These are phyloP conservation scores for Phrixothrix hirtus DNA, from an alignment of 2,888 invertebrate species.

Conservation along the genomic window DNA sequence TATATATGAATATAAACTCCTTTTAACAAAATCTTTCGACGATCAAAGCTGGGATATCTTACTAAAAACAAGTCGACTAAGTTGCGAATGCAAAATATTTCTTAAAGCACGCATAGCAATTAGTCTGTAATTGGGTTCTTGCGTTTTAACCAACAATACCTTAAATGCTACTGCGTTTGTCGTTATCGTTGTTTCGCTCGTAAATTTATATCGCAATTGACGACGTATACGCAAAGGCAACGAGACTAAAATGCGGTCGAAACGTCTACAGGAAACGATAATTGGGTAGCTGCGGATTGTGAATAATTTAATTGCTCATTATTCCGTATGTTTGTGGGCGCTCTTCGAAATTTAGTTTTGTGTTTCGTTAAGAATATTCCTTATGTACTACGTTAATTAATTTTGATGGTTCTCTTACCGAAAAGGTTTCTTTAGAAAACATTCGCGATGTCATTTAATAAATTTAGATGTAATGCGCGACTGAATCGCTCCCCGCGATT, in stretches of 20 bases:
- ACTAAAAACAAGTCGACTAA: conserved; percentile 34
- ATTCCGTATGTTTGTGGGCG: conserved; percentile 44
- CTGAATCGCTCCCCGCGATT: conserved; percentile 21
- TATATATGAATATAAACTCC: too few relatives aligned
- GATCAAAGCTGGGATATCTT: conserved; percentile 35
- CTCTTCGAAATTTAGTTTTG: conserved; percentile 34
- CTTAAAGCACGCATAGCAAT: conserved; percentile 41
- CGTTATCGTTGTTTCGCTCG: neutral
- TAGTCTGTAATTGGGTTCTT: conserved; percentile 43
- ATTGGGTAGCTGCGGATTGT: conserved; percentile 52
- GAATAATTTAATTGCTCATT: conserved; percentile 55
- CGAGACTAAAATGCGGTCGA: conserved; percentile 20
- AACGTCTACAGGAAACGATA: conserved; percentile 41
- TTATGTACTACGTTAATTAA: conserved; percentile 23
- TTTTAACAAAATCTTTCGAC: conserved; percentile 7
- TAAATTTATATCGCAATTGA: conserved; percentile 2
- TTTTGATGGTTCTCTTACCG: conserved; percentile 11
- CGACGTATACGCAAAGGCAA: conserved; percentile 19
- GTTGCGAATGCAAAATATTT: conserved; percentile 38
- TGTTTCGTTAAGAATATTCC: conserved; percentile 22
- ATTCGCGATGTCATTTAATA: conserved; percentile 24
- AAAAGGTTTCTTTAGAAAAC: neutral
- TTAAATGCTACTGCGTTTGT: conserved; percentile 11
- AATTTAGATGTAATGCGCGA: conserved; percentile 25
- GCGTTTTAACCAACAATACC: conserved; percentile 12